Base-by-base conservation (phyloP, 1,140 invertebrate genomes). In the Sitophilus oryzae region DNA sequence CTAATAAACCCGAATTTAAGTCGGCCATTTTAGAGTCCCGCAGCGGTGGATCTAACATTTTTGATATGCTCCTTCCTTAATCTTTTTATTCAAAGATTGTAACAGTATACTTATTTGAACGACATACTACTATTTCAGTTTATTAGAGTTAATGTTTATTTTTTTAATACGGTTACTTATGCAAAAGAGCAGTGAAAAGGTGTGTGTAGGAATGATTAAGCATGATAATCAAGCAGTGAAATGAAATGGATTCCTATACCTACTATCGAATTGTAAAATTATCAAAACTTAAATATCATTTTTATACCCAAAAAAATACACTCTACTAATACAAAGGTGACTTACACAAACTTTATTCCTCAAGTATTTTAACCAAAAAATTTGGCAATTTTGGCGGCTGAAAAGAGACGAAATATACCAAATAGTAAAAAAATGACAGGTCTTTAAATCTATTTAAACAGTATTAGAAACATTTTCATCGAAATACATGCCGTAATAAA, bases 381-480 rank as follows among this genome's bases (percentile, higher is more conserved):
- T 61, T 55, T 55, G 60, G 51, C 48, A 61, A 61, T 61, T 61
- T 61, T 59, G 60, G 60, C 37, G 60, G 60, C 60, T 61, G 60
- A 61, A 61, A n/a, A 61, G 46, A 61, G 46, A 61, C 36, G 56
- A 61, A 48, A 61, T 45, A 44, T 35, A 46, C 21, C n/a, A 46
- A 22, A 46, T 30, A 46, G 44, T 46, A 30, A 46, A 35, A n/a
- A 42, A 19, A 18, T 20, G 40, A 42, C n/a, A 11, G 15, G 16
- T 18, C 40, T 42, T 19, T 21, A 5, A 18, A 38, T 18, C 6
- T n/a, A n/a, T n/a, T n/a, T n/a, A n/a, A n/a, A n/a, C n/a, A n/a
- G n/a, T n/a, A 9, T 30, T 46, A 23, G 8, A n/a, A 14, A 25
- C n/a, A 15, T 11, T 30, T 25, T 46, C n/a, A 2, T 46, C 9